phyloP scores from a whole-genome alignment of 2,113 vertebrate genomes.

The Accipiter cooperii region DNA sequence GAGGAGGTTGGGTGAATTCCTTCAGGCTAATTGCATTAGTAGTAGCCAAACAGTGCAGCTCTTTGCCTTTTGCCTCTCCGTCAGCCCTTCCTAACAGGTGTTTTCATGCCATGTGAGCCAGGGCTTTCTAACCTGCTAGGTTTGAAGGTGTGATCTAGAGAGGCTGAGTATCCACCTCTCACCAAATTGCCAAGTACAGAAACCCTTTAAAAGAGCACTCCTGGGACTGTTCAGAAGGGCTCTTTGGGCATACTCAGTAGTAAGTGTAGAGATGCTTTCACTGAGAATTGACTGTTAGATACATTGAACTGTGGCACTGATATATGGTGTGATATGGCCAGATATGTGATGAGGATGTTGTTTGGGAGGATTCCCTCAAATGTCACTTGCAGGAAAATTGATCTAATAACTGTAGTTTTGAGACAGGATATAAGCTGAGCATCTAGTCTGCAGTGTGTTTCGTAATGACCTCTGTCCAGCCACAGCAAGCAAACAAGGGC shows the following conservation, averaged over 20 bases:
- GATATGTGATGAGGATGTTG: background rate
- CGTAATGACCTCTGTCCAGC: background rate
- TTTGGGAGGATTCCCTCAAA: background rate
- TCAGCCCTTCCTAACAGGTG: background rate
- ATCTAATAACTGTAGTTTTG: background rate
- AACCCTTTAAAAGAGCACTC: background rate
- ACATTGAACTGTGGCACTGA: background rate
- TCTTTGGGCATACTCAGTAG: fast-evolving
- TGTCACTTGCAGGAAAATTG: background rate
- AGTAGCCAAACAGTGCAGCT: background rate
- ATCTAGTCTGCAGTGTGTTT: background rate
- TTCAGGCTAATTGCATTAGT: background rate
- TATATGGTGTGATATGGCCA: background rate
- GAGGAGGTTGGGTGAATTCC: background rate
- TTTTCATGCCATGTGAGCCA: background rate
- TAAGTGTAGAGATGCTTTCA: background rate
- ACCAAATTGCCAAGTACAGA: background rate
- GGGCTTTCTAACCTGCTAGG: background rate
- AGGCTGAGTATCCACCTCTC: background rate
- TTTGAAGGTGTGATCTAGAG: background rate
- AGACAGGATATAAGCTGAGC: background rate
- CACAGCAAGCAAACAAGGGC: background rate
- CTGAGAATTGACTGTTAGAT: background rate
- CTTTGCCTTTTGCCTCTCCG: background rate
- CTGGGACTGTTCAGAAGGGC: background rate